A percentile compares a stretch with the other conserved stretches of the same genome.
These are phyloP conservation scores for Zhuqinia jingwanae DNA, from an alignment of 2,888 invertebrate genomes.

Conservation along the genomic window DNA sequence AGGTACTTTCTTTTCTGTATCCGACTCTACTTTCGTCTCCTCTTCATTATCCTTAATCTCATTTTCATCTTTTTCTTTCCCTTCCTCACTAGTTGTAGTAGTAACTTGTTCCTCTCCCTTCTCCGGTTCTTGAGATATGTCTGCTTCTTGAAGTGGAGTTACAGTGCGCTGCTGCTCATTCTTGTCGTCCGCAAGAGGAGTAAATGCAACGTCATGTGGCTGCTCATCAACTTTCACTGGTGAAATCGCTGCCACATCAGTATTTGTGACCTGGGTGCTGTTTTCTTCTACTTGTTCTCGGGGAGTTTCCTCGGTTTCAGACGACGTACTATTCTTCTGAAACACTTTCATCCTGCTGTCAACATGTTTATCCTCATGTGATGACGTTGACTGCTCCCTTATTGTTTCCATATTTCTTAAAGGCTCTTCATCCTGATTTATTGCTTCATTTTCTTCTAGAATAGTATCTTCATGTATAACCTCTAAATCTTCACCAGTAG, in stretches of 20 bases:
- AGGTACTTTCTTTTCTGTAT: conserved; percentile 47
- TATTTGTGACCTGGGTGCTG: no score
- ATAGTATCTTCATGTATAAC: conserved; percentile 29
- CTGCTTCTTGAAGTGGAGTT: no score
- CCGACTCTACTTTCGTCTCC: neutral
- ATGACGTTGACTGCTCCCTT: neutral
- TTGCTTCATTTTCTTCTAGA: neutral
- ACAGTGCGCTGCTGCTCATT: no score
- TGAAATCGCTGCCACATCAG: no score
- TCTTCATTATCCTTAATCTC: neutral
- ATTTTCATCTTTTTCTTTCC: conserved; percentile 1
- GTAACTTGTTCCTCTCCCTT: neutral
- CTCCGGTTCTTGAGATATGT: neutral
- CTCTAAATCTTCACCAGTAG: neutral
- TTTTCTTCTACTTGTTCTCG: neutral
- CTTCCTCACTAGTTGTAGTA: neutral
- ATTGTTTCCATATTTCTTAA: neutral
- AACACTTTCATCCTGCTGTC: neutral
- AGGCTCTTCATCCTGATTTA: neutral
- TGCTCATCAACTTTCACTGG: no score
- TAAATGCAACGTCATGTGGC: no score
- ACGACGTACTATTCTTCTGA: no score
- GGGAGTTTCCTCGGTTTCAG: neutral
- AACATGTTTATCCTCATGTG: neutral
- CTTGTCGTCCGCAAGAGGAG: no score